These are phyloP conservation scores for Stigmatopora argus DNA, from an alignment of 2,113 vertebrate genomes.

Conservation along the genomic window DNA sequence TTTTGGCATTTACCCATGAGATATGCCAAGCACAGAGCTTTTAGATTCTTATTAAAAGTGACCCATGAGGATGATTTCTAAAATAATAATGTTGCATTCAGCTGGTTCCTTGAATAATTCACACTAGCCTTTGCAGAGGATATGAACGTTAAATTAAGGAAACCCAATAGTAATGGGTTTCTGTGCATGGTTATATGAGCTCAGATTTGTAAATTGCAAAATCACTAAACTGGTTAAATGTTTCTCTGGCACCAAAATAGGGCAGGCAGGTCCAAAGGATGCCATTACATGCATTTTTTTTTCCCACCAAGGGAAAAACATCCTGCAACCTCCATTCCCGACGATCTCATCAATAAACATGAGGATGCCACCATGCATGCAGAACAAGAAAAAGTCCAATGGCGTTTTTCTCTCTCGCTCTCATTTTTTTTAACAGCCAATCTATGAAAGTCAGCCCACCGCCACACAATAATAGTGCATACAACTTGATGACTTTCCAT, in stretches of 20 bases:
- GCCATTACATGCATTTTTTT: constrained; percentile 26
- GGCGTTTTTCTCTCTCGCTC: constrained; percentile 25
- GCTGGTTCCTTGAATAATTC: no score
- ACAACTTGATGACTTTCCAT: constrained; percentile 74
- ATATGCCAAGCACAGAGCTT: no score
- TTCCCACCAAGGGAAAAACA: constrained; percentile 23
- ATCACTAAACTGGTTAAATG: neutral
- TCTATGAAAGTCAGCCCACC: constrained; percentile 54
- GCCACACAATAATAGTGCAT: constrained; percentile 72
- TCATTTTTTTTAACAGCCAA: constrained; percentile 36
- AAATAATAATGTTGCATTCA: no score
- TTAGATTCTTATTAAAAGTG: no score
- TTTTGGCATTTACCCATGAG: no score
- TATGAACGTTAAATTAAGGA: no score
- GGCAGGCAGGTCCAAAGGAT: constrained; percentile 28
- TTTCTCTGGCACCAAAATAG: neutral
- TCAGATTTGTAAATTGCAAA: neutral
- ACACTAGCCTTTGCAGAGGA: no score
- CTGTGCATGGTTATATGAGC: neutral
- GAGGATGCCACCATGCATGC: constrained; percentile 45
- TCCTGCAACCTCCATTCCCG: constrained; percentile 39
- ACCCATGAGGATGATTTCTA: no score
- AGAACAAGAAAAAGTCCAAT: constrained; percentile 22
- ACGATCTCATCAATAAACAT: constrained; percentile 57
- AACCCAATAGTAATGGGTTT: neutral